Base-by-base conservation (phyloP, 1,140 invertebrate species). In the Eumaeus atala region DNA sequence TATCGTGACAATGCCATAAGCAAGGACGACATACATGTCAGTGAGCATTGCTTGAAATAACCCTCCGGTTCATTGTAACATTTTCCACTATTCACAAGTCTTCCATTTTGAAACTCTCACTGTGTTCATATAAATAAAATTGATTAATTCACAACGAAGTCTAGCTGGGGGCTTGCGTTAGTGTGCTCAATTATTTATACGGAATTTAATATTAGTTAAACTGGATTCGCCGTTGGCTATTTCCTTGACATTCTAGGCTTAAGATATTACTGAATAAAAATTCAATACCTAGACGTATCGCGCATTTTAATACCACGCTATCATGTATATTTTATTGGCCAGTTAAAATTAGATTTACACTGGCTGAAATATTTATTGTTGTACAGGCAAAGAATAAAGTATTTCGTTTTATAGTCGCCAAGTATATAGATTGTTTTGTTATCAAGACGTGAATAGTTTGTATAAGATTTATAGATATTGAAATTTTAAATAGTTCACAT, bases 131-230 rank as follows among this genome's bases (percentile, higher is more conserved):
- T 44, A 44, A 44, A 44, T 44, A 16, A 44, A 44, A 44, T 44
- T 12, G 38, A 44, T 44, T 44, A 44, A 44, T 17, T 44, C 40
- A 44, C 40, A 14, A 44, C 40, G 40, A 16, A 44, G 40, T 16
- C 6, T 44, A 44, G 40, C 40, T 16, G 40, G 14, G 40, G 40
- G 40, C 40, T 44, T 14, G 40, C 40, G 40, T 44, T 44, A 44
- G 40, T 44, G 16, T 44, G 40, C 40, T 44, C 40, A 44, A 44
- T 44, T 44, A 44, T 44, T 44, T 44, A 44, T 44, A 44, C 40
- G 40, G 40, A 44, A 44, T 44, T 44, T 44, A 44, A 16, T 44
- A 44, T 44, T 44, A 44, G 40, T 44, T 8, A 14, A 44, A 44
- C 16, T 44, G 40, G 40, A 17, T 16, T 17, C 40, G 40, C 40